Conservation (phyloP, 2,888 invertebrate genomes). For the Bugulina stolonifera region DNA sequence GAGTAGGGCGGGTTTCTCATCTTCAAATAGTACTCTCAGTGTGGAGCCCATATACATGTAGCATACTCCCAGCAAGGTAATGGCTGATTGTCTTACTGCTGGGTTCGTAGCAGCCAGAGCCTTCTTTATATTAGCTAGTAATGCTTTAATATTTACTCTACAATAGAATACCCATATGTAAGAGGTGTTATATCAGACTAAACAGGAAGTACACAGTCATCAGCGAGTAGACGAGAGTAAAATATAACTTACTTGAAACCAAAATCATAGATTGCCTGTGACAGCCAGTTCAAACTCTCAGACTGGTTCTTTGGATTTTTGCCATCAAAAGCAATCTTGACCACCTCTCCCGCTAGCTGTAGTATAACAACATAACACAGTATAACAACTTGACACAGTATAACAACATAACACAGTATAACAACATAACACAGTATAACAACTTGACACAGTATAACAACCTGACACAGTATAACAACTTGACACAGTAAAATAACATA, state of each 20-base stretch:
- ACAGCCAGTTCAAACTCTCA: conserved; percentile 75
- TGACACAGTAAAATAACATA: no score
- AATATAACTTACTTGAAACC: conserved; percentile 72
- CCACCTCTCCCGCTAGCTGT: conserved; percentile 50
- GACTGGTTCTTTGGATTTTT: conserved; percentile 87
- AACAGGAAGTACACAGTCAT: background rate
- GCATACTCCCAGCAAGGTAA: conserved; percentile 69
- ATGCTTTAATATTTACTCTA: conserved; percentile 46
- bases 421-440: no score
- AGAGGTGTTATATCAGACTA: background rate
- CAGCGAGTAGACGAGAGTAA: no score
- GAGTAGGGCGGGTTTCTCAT: conserved; percentile 75
- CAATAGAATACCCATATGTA: background rate
- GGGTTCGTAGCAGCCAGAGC: conserved; percentile 79
- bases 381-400: background rate
- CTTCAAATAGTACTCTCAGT: conserved; percentile 72
- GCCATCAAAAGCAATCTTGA: conserved; percentile 72
- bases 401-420: background rate
- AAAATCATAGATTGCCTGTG: conserved; percentile 74
- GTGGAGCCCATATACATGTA: conserved; percentile 73
- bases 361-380: no score
- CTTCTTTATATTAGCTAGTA: conserved; percentile 62
- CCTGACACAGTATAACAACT: no score
- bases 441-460: no score
- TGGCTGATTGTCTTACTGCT: conserved; percentile 70